Base-by-base conservation (phyloP, 2,888 invertebrate species). In the Drosophila infuscata region DNA sequence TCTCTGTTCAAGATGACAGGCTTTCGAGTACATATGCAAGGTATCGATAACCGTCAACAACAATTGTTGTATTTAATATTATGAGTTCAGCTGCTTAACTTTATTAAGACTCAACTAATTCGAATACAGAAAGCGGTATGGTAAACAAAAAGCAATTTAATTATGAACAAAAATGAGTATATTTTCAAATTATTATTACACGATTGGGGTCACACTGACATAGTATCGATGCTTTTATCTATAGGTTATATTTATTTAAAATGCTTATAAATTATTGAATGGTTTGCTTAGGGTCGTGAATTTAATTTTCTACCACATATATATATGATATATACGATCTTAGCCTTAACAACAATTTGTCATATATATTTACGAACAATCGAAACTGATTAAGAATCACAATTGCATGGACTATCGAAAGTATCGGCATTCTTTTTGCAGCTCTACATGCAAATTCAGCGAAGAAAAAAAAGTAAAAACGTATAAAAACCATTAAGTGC, bases 401-500 rank as follows among this genome's bases (percentile, higher is more conserved):
- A n/a, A 56, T 56, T 1, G 3, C 3, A 7, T 32, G 9, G 15
- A 11, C 43, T 54, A 59, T 76, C 78, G 73, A 77, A 73, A 61
- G 32, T 65, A 68, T 68, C 52, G 68, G 46, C 53, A 68, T 62
- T 9, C 20, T 33, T 60, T 63, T 78, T 74, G 64, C 76, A 76
- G 76, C 76, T 43, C 78, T 78, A 65, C 64, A 56, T 3, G 54
- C 68, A 78, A 66, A 29, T 62, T 75, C 59, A 61, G 25, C 76
- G 53, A 35, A 57, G 65, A 60, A 70, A 79, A 71, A 46, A 78
- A 72, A 65, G 43, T 25, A 59, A 62, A 79, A 81, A 79, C 76
- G 65, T 80, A 63, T 63, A 66, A 57, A 52, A 74, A 65, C 11
- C 15, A 63, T 33, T 57, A 64, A 68, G 35, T 58, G 67, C 38